phyloP scores from a whole-genome alignment of 2,888 invertebrate species.

The Hyppa rectilinea region DNA sequence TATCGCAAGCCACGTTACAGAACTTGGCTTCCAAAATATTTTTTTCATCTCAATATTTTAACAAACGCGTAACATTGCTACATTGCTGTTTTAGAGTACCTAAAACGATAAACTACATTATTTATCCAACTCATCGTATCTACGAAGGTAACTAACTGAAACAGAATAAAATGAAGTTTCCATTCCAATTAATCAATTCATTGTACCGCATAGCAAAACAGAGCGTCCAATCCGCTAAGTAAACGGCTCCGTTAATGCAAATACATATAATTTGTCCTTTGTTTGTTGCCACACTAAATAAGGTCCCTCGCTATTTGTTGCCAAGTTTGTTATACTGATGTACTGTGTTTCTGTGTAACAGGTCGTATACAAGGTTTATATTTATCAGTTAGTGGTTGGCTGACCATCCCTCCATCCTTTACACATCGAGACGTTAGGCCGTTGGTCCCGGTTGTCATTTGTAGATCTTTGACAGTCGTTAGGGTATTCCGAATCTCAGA shows the following conservation, averaged over 20 bases:
- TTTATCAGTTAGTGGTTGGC: not conserved
- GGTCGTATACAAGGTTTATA: not conserved
- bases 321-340: conserved; percentile 15
- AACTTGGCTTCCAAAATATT: too few relatives aligned
- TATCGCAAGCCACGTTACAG: too few relatives aligned
- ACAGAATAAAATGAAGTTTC: conserved; percentile 33
- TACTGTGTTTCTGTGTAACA: not conserved
- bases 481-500: not conserved
- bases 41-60: too few relatives aligned
- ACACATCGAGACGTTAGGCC: not conserved
- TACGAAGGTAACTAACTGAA: not conserved
- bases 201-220: conserved; percentile 29
- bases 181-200: conserved; percentile 49
- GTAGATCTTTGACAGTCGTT: not conserved
- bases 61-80: not conserved
- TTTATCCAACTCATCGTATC: not conserved
- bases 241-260: conserved; percentile 58
- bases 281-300: conserved; percentile 39
- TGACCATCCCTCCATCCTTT: not conserved
- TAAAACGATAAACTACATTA: not conserved
- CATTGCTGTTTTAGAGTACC: not conserved
- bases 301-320: conserved; percentile 35
- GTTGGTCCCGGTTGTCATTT: not conserved
- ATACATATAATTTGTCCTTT: conserved; percentile 50
- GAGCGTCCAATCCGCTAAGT: conserved; percentile 57